A percentile compares a stretch with the other conserved stretches of the same genome.
These are phyloP conservation scores for Thamnophis elegans DNA, from an alignment of 2,797 vertebrate genomes.

Conservation along the genomic window DNA sequence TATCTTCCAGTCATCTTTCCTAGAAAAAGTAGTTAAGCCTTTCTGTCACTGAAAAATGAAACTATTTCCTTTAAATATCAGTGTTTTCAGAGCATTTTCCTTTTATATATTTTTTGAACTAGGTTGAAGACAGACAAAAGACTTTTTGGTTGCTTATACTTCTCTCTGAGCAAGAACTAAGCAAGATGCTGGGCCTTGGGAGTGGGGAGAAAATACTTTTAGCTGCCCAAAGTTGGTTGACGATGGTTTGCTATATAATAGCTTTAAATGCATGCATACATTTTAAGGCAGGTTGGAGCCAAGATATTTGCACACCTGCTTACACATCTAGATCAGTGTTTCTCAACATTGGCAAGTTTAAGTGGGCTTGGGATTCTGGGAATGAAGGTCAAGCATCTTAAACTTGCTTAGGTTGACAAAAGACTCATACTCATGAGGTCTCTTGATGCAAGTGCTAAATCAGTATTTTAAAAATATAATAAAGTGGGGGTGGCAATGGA, in stretches of 20 bases:
- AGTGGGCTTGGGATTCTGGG: neutral
- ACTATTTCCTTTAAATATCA: slow-evolving; percentile 50
- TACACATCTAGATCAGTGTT: slow-evolving; percentile 40
- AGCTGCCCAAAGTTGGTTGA: neutral
- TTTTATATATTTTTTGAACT: slow-evolving; percentile 31
- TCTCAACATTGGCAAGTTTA: neutral
- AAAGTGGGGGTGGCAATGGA: slow-evolving; percentile 47
- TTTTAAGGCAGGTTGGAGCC: slow-evolving; percentile 56
- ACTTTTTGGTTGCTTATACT: slow-evolving; percentile 24
- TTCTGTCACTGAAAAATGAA: slow-evolving; percentile 53
- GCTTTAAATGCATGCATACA: neutral
- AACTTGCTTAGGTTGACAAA: neutral
- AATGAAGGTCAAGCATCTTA: neutral
- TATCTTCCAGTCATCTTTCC: slow-evolving; percentile 59
- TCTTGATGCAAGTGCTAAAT: slow-evolving; percentile 44
- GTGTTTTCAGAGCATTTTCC: slow-evolving; percentile 45
- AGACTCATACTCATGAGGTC: slow-evolving; percentile 42
- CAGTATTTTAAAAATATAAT: slow-evolving; percentile 46
- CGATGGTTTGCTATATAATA: neutral
- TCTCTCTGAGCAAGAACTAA: slow-evolving; percentile 22
- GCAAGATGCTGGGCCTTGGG: neutral
- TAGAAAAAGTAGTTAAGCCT: slow-evolving; percentile 60
- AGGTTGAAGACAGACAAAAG: slow-evolving; percentile 20
- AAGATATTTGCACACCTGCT: slow-evolving; percentile 56
- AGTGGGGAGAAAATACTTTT: neutral